These are phyloP conservation scores for Chorisops tibialis DNA, from an alignment of 2,888 invertebrate genomes.

Conservation along the genomic window DNA sequence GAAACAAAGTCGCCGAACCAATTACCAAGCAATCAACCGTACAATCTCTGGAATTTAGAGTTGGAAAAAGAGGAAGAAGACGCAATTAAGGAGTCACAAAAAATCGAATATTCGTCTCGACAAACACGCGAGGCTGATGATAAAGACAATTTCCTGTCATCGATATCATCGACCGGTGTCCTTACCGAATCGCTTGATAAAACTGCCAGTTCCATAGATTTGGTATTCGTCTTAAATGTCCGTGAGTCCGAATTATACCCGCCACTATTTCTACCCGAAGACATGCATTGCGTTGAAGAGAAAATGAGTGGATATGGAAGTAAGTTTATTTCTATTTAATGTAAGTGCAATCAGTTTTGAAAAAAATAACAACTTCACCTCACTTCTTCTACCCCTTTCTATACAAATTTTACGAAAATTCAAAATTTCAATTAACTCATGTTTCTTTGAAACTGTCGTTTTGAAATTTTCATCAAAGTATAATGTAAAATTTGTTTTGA, in stretches of 20 bases:
- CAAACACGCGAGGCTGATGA: constrained; percentile 21
- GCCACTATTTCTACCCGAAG: constrained; percentile 58
- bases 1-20: background rate
- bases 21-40: constrained; percentile 37
- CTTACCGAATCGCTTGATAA: constrained; percentile 52
- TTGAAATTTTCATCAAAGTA: too few relatives aligned
- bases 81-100: constrained; percentile 43
- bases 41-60: constrained; percentile 57
- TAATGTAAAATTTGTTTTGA: too few relatives aligned
- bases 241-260: constrained; percentile 61
- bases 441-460: too few relatives aligned
- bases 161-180: constrained; percentile 49
- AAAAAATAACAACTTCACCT: too few relatives aligned
- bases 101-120: constrained; percentile 33
- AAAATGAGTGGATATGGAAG: constrained; percentile 53
- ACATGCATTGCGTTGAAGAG: constrained; percentile 63
- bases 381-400: too few relatives aligned
- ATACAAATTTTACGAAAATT: too few relatives aligned
- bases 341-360: too few relatives aligned
- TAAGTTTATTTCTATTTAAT: too few relatives aligned
- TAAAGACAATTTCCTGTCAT: constrained; percentile 45
- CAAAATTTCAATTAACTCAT: too few relatives aligned
- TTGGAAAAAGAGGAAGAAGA: constrained; percentile 57
- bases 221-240: constrained; percentile 73
- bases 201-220: constrained; percentile 55